A percentile compares a stretch with the other conserved stretches of the same genome.
These are phyloP conservation scores for Empidonax alnorum DNA, from an alignment of 2,113 vertebrate species.

Conservation along the genomic window DNA sequence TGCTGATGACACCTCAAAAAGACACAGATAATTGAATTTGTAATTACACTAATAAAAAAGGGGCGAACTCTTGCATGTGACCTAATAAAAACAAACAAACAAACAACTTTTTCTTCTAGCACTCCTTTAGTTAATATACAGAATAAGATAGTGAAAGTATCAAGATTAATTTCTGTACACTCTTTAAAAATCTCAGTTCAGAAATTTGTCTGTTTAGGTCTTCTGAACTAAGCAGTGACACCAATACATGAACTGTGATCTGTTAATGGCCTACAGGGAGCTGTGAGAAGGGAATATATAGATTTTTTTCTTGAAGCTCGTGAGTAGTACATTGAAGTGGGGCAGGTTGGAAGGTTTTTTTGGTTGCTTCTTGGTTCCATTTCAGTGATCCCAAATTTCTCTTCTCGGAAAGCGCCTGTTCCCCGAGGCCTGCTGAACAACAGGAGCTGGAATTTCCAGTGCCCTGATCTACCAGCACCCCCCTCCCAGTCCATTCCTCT, in stretches of 20 bases:
- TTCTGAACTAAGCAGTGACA: neutral
- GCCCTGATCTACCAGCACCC: neutral
- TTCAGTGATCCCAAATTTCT: neutral
- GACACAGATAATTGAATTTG: neutral
- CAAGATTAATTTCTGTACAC: neutral
- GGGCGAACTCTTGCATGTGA: neutral
- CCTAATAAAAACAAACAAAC: neutral
- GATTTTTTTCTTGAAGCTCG: neutral
- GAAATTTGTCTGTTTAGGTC: neutral
- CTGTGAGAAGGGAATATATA: neutral
- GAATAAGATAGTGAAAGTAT: neutral
- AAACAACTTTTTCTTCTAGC: neutral
- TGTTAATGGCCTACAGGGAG: neutral
- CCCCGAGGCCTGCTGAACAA: rapidly evolving
- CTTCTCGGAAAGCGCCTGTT: neutral
- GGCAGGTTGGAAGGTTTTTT: neutral
- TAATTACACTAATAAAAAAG: neutral
- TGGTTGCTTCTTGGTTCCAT: neutral
- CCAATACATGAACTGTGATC: neutral
- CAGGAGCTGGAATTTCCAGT: neutral
- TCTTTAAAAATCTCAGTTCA: neutral
- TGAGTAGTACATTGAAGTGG: neutral
- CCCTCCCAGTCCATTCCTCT: neutral
- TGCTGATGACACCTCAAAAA: neutral
- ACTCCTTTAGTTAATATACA: neutral